phyloP scores from a whole-genome alignment of 2,797 vertebrate species.

The Chiloscyllium punctatum region DNA sequence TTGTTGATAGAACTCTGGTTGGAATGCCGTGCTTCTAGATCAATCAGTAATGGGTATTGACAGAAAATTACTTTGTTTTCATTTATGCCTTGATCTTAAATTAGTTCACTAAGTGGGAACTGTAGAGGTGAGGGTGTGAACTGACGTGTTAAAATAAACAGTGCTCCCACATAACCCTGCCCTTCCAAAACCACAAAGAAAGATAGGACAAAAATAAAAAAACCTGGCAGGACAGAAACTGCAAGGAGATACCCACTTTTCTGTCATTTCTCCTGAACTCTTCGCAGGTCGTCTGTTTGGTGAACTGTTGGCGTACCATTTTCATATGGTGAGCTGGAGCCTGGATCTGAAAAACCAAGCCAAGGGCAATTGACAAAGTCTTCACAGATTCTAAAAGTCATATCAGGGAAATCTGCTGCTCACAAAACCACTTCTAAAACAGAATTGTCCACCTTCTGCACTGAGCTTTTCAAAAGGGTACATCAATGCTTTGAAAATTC shows the following conservation, averaged over 20 bases:
- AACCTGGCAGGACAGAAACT: neutral
- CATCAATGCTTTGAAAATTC: neutral
- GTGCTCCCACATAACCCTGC: neutral
- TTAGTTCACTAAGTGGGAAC: neutral
- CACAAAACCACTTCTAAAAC: neutral
- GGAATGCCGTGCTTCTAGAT: no score
- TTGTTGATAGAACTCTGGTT: no score
- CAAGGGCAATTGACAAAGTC: neutral
- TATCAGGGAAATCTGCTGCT: neutral
- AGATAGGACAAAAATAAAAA: neutral
- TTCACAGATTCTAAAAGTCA: neutral
- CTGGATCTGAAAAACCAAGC: neutral
- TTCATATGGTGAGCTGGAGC: neutral
- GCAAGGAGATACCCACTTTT: neutral
- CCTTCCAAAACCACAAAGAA: neutral
- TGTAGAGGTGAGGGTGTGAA: neutral
- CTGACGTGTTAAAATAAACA: neutral
- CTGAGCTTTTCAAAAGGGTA: neutral
- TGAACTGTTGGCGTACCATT: neutral
- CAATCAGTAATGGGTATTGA: no score
- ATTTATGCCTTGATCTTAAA: neutral
- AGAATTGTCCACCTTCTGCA: neutral
- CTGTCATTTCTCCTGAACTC: neutral
- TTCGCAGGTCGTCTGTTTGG: neutral
- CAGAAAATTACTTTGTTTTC: neutral